Conservation (phyloP, 2,113 vertebrate genomes). For the Triplophysa siluroides region DNA sequence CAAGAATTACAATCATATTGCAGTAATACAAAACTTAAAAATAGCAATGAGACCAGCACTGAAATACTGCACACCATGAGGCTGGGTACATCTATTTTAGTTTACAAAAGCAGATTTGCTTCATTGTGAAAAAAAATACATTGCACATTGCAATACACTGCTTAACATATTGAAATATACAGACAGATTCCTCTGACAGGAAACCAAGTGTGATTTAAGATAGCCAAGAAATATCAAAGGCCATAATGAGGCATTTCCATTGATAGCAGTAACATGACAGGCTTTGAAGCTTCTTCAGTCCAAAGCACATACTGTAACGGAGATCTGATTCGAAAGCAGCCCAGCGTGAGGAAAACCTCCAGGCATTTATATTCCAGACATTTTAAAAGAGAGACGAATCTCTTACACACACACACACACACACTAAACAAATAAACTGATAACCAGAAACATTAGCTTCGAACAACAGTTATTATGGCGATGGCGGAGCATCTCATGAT, state of each 20-base stretch:
- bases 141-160: background rate
- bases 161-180: background rate
- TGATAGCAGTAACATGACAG: slow-evolving; percentile 21
- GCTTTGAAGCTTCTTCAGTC: slow-evolving; percentile 33
- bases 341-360: slow-evolving; percentile 18
- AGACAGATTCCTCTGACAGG: slow-evolving; percentile 3
- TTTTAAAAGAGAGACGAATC: slow-evolving; percentile 11
- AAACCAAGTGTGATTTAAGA: background rate
- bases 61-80: background rate
- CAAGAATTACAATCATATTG: slow-evolving; percentile 13
- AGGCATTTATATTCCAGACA: slow-evolving; percentile 1
- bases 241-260: slow-evolving; percentile 35
- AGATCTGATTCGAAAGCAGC: slow-evolving; percentile 23
- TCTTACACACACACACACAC: background rate
- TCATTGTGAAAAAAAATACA: background rate
- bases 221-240: slow-evolving; percentile 3
- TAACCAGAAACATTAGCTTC: no score
- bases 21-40: background rate
- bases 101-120: background rate
- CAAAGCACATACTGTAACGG: background rate
- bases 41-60: background rate
- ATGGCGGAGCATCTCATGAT: background rate
- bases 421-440: background rate
- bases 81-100: background rate
- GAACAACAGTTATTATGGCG: no score